Evolutionary conservation across 2,888 invertebrate genomes (phyloP), one percentile per base, ranked within the genome.

Genomic region (Ctenicera cuprea): DNA sequence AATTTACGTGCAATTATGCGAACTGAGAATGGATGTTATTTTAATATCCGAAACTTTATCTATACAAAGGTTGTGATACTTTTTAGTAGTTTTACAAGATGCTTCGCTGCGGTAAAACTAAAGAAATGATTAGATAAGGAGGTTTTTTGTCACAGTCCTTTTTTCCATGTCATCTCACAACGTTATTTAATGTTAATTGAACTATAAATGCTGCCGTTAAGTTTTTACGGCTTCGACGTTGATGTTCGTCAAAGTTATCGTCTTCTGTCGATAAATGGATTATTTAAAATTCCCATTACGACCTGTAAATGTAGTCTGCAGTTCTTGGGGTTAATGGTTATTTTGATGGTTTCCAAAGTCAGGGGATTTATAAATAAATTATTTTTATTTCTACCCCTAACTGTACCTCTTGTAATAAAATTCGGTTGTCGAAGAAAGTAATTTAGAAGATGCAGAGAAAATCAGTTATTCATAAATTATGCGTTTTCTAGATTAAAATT

Each of bases 261-360:
- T 76, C 74, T 69, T 76, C 73, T 73, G 59, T 70, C 74, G 71
- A 74, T 76, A 70, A 67, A 78, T 78, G 71, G 76, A 76, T 78
- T 78, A 78, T 78, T 78, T 78, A 78, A 76, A 78, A 73, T 73
- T 71, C 75, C 77, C 78, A 80, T 80, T 82, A 81, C 82, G 82
- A 82, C 75, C 82, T 82, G 82, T 82, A 82, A 82, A 82, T 80
- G 82, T 80, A 79, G 76, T 78, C 78, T 78, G 78, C 80, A 81
- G 79, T 81, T 81, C 78, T 76, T 20, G 38, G 71, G 76, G 76
- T 82, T 80, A 81, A 81, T 81, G 80, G 79, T 75, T 79, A 75
- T 79, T 80, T 82, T 82, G 80, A 82, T 81, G 80, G 75, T 72
- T 69, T 41, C 66, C 67, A 68, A 76, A 76, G 76, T 61, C 76